Evolutionary conservation across 1,140 invertebrate species (phyloP), one percentile per base, ranked within the genome.

Genomic region (Lycorma delicatula): DNA sequence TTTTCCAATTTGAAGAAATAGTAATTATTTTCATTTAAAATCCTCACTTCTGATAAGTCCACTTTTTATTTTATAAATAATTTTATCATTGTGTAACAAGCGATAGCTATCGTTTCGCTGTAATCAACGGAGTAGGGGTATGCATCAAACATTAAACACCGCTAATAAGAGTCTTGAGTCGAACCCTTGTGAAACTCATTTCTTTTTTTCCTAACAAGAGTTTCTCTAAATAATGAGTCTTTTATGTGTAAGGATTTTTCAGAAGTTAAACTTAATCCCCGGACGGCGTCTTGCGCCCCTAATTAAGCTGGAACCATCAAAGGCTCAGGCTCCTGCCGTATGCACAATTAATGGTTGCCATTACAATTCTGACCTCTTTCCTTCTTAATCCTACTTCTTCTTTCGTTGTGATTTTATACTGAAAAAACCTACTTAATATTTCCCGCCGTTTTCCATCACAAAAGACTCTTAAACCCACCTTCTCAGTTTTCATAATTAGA

Each of bases 401-500:
- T 29, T 51, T 26, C 48, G 16, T 28, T 31, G 27, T 53, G 23
- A 36, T 54, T 26, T 34, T 18, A 23, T 18, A 16, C 9, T 34
- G 31, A 51, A 57, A 57, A 57, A 57, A 50, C 56, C 56, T 36
- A 57, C 56, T 57, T 57, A 57, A 57, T 57, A 57, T 57, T 57
- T 57, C 47, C 56, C 56, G 44, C 47, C 56, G 56, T 57, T 57
- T 57, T 49, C 56, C 56, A 57, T 57, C 56, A 57, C 56, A 57
- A 57, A 57, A 57, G 56, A 50, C 56, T 57, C 48, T 57, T 57
- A 57, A 57, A 57, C 56, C 56, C 31, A 57, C 56, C 56, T 57
- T 57, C 56, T 49, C 56, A 38, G 56, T 57, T 57, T 55, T 51
- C 56, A 57, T 57, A 57, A 57, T 57, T 57, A 57, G 56, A 57